These are phyloP conservation scores for Malurus splendens DNA, from an alignment of 2,797 vertebrate genomes.

Conservation along the genomic window DNA sequence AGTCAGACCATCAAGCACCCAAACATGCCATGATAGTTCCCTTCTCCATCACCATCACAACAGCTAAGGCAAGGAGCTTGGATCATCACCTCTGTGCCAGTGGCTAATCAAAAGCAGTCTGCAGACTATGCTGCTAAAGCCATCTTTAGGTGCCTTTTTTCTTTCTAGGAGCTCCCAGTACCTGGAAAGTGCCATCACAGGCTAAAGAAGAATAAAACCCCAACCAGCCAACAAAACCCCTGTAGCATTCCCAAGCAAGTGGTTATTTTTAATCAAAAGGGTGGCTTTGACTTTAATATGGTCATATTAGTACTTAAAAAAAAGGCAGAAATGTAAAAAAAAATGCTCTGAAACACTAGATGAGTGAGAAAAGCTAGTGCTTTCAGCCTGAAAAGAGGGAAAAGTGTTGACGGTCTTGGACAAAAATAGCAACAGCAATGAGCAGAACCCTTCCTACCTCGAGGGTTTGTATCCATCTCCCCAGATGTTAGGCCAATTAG, in stretches of 20 bases:
- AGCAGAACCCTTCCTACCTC: slow-evolving; percentile 80
- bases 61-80: not conserved
- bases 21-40: accelerated
- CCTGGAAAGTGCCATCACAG: not conserved
- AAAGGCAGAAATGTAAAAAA: not conserved
- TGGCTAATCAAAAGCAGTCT: not conserved
- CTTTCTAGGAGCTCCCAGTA: not conserved
- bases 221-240: not conserved
- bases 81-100: not conserved
- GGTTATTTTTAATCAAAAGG: not conserved
- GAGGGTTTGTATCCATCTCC: slow-evolving; percentile 86
- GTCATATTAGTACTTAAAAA: not conserved
- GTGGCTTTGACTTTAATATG: not conserved
- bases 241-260: not conserved
- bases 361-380: not conserved
- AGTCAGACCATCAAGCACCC: not conserved
- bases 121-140: not conserved
- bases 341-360: not conserved
- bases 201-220: not conserved
- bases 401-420: slow-evolving; percentile 10
- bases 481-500: slow-evolving; percentile 94
- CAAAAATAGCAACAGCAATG: slow-evolving; percentile 42
- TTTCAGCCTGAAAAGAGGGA: slow-evolving; percentile 3
- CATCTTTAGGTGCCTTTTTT: not conserved
- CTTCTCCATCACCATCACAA: not conserved